Evolutionary conservation across 1,140 invertebrate genomes (phyloP), one percentile per base, ranked within the genome.

Genomic region (Odontomachus brunneus): DNA sequence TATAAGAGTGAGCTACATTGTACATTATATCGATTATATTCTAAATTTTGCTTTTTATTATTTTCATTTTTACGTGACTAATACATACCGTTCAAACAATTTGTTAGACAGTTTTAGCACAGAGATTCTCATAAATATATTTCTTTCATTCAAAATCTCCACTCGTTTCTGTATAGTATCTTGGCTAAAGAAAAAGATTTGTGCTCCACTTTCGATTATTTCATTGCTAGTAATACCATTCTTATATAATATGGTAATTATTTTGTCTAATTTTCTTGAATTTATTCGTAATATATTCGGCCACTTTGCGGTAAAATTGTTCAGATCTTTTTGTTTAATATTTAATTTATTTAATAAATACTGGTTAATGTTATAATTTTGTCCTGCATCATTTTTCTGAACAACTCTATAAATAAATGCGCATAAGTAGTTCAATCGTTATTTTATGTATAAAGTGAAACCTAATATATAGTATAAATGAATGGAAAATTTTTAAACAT

Each of bases 321-420:
- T 44, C n/a, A 80, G 75, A 9, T 1, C 22, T 29, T 69, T 17
- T 59, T 80, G 33, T 0, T 71, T 9, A 12, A 80, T 0, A 0
- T 71, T 71, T 15, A 80, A 71, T 57, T 80, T 80, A 48, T 29
- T 17, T n/a, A 69, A 38, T 7, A 80, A 57, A 80, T 69, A 80
- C n/a, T 80, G 51, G 11, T 3, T 71, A 48, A 80, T 0, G 22
- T 7, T 80, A 17, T 14, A 44, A 15, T 14, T 0, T 14, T 17
- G 51, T 71, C 44, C 19, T 11, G 48, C n/a, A 3, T 48, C 15
- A 69, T 57, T 80, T 1, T 19, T 71, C 44, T 80, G n/a, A 29
- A 80, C 57, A 9, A 51, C 51, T 26, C 75, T 80, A 11, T 44
- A 44, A 44, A 44, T 11, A 44, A 44, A 44, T 44, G 9, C 9